Evolutionary conservation across 2,113 vertebrate genomes (phyloP), one percentile per base, ranked within the genome.

Genomic region (Periophthalmodon schlosseri): DNA sequence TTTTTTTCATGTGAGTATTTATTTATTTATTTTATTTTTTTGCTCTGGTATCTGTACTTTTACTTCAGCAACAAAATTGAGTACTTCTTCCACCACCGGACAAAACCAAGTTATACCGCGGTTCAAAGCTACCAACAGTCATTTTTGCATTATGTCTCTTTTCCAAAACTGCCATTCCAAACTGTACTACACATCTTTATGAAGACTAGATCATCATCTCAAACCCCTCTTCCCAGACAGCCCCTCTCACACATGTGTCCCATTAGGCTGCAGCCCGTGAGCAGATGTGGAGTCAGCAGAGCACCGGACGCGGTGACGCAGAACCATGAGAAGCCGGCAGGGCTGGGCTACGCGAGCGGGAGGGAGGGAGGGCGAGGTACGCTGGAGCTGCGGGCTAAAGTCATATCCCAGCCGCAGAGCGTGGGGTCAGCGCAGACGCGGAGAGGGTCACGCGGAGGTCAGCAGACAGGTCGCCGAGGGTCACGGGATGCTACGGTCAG

Each of bases 391-490:
- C n/a, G 21, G 82, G 15, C 82, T 88, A 84, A 91, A 83, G 69
- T 83, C 88, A 92, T 88, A 88, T 87, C 87, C 87, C 77, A 0
- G 69, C 75, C 68, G 83, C n/a, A 12, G 18, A n/a, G 23, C 70
- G 82, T 79, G 86, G 90, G 84, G 88, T 89, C 86, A 87, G 56
- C 28, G 71, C 4, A 63, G 83, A 90, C 88, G 63, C 84, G 73
- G 86, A 81, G 77, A 81, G 70, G 88, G 88, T 93, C 83, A 83
- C 73, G 69, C 10, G 0, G 8, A 63, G 88, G 87, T 92, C 91
- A 86, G 65, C 72, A 91, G 89, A 92, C 88, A 24, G 75, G 76
- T 56, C 16, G 68, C 67, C 61, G 49, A 64, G 47, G 85, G 82
- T 87, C 80, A 82, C 73, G 75, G 75, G 70, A 67, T 70, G 77